A percentile compares a stretch with the other conserved stretches of the same genome.
These are phyloP conservation scores for Syndactyla subalaris DNA, from an alignment of 2,797 vertebrate species.

Conservation along the genomic window DNA sequence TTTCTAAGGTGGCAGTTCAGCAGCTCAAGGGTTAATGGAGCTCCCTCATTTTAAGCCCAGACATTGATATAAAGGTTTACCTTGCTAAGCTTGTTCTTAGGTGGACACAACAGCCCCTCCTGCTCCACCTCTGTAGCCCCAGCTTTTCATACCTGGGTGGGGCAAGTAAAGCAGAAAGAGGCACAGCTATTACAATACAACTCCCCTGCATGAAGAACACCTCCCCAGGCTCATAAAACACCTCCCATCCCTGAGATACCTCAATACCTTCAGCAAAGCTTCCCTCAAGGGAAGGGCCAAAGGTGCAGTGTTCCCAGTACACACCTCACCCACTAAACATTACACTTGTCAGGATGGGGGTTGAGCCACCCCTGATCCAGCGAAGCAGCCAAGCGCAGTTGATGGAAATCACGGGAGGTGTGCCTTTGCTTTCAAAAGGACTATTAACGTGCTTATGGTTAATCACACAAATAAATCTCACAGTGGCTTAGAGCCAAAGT, in stretches of 20 bases:
- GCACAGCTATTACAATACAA: background rate
- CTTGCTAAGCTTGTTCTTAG: background rate
- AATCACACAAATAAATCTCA: background rate
- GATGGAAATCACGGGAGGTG: background rate
- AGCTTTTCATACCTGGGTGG: background rate
- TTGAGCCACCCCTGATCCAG: background rate
- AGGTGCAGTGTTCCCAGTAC: rapidly evolving
- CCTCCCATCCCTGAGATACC: background rate
- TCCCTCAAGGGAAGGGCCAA: background rate
- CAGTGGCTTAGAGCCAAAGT: background rate
- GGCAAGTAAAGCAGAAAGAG: background rate
- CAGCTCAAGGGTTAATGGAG: background rate
- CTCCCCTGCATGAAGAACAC: background rate
- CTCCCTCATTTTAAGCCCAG: background rate
- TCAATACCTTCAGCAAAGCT: background rate
- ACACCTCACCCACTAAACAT: background rate
- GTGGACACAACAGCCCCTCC: background rate
- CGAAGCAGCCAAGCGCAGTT: background rate
- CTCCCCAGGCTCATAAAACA: background rate
- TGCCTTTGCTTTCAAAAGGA: constrained; percentile 10
- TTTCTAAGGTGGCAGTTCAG: background rate
- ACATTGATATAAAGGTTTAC: background rate
- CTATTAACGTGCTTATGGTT: background rate
- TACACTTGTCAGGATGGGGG: no score
- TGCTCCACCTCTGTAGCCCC: background rate